These are phyloP conservation scores for Eremobia ochroleuca DNA, from an alignment of 2,888 invertebrate genomes.

Conservation along the genomic window DNA sequence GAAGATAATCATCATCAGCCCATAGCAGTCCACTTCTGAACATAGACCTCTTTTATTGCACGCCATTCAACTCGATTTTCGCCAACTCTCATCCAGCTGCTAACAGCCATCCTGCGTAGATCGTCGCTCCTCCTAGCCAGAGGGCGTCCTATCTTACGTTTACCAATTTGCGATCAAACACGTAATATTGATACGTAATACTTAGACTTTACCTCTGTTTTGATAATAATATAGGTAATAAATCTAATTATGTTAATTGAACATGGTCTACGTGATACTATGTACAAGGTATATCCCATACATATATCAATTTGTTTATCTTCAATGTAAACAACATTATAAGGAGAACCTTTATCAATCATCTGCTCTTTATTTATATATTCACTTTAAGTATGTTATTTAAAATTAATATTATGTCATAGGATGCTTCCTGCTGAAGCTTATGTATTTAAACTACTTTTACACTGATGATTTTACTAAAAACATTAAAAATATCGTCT, in stretches of 20 bases:
- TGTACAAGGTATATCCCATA: conserved; percentile 35
- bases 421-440: too few species aligned
- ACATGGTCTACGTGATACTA: conserved; percentile 44
- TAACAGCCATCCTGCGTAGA: too few species aligned
- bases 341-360: conserved; percentile 30
- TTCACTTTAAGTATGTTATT: conserved; percentile 8
- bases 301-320: conserved; percentile 34
- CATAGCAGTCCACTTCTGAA: too few species aligned
- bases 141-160: too few species aligned
- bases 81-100: too few species aligned
- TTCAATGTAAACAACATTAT: conserved; percentile 47
- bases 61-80: too few species aligned
- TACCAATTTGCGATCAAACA: too few species aligned
- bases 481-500: conserved; percentile 17
- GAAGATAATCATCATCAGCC: too few species aligned
- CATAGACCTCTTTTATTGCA: too few species aligned
- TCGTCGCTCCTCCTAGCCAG: too few species aligned
- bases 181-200: conserved; percentile 10
- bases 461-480: conserved; percentile 20
- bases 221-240: conserved; percentile 17
- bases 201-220: conserved; percentile 17
- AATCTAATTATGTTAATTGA: conserved; percentile 51
- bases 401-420: conserved; percentile 41
- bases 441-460: too few species aligned
- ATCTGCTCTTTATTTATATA: conserved; percentile 57